Evolutionary conservation across 2,888 invertebrate species (phyloP), one percentile per base, ranked within the genome.

Genomic region (Drosophila picticornis): DNA sequence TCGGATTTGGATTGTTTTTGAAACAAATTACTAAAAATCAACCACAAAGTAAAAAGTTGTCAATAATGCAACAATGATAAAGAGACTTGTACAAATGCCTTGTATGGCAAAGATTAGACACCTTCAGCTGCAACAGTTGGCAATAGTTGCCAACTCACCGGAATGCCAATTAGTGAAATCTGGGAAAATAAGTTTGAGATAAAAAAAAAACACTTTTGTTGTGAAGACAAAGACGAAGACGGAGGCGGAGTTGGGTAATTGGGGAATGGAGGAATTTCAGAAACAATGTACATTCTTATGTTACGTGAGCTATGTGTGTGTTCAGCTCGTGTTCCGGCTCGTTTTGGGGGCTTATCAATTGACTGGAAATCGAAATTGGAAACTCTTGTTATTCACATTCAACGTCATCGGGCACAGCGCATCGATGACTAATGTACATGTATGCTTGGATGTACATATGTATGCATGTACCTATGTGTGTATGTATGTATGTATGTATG

Each of bases 271-370:
- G 60, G 53, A 59, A 66, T 53, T n/a, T 55, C 19, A 10, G 31
- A 13, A 36, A 11, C 36, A 53, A 40, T 57, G 53, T 11, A 4
- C 25, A 68, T 75, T 69, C 63, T 62, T 75, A 36, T 66, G 55
- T 56, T 68, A 64, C 7, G 13, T 46, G 43, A 22, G 43, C 22
- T 22, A 43, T 43, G 40, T 22, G 6, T 16, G 9, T 76, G 72
- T 71, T 60, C 13, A 27, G 36, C 25, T 46, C n/a, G 48, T 75
- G 48, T 75, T 58, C 71, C 77, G 81, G 75, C 40, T 34, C 19
- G 58, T 65, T 52, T 31, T 67, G 55, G 61, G 52, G 48, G 59
- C 72, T 81, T 87, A 87, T 84, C 88, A 81, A 60, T 82, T 70
- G 66, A 10, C 50, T 58, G 61, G 68, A 75, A 79, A 76, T 75